Conservation (phyloP, 2,888 invertebrate species). For the Nemoura dubitans region DNA sequence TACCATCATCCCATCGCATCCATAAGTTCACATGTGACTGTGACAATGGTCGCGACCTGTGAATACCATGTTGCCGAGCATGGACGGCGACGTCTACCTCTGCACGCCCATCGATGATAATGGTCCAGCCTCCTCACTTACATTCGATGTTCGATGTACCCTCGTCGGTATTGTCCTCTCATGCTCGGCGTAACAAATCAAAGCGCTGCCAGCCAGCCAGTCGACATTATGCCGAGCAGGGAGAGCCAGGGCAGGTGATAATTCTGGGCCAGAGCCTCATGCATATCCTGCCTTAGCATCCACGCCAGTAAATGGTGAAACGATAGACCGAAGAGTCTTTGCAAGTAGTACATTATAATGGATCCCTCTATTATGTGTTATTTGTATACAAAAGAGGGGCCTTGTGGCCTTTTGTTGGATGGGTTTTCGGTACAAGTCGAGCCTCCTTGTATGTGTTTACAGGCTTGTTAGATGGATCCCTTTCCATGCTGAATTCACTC, state of each 20-base stretch:
- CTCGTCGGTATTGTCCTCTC: conserved; percentile 25
- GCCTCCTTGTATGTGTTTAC: conserved; percentile 37
- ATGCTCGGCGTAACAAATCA: conserved; percentile 44
- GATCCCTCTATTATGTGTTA: conserved; percentile 35
- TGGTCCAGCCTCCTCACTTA: conserved; percentile 45
- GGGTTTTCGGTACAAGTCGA: conserved; percentile 33
- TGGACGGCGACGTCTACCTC: not conserved
- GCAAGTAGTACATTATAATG: conserved; percentile 27
- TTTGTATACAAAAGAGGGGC: conserved; percentile 33
- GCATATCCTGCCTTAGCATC: not conserved
- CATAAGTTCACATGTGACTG: not conserved
- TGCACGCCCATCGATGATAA: conserved; percentile 45
- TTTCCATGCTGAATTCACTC: not conserved
- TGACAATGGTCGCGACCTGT: not conserved
- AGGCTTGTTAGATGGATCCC: conserved; percentile 41
- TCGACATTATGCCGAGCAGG: not conserved
- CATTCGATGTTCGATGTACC: conserved; percentile 13
- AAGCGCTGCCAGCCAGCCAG: conserved; percentile 5
- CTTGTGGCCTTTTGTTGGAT: conserved; percentile 36
- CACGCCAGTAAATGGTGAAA: conserved; percentile 45
- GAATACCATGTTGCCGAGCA: not conserved
- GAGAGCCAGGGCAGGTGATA: conserved; percentile 42
- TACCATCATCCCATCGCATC: not conserved
- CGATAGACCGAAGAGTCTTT: conserved; percentile 43
- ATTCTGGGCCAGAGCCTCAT: conserved; percentile 32